Evolutionary conservation across 2,113 vertebrate genomes (phyloP).

Genomic region (Pedetes capensis): DNA sequence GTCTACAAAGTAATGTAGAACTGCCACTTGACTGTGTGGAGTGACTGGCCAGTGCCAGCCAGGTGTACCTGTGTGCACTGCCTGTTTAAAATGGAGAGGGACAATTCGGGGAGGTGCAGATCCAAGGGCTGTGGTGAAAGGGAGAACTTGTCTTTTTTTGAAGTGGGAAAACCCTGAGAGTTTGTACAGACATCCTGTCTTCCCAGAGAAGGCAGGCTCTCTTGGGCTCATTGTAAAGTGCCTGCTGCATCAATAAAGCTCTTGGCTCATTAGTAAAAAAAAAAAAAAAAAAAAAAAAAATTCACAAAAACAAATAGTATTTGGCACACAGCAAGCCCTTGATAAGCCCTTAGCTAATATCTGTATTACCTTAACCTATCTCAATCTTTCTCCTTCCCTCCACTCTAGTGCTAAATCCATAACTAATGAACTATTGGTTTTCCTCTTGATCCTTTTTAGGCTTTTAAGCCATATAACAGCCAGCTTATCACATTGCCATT

Average conservation of each 20-base stretch:
- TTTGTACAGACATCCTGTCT: constrained; percentile 36
- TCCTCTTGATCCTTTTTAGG: neutral
- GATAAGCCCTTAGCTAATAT: neutral
- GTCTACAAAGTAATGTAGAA: constrained; percentile 66
- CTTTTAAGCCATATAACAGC: neutral
- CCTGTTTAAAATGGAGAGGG: constrained; percentile 51
- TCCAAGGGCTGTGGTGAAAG: constrained; percentile 45
- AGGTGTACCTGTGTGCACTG: constrained; percentile 53
- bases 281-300: too few relatives aligned
- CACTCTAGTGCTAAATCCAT: neutral
- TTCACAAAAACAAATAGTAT: neutral
- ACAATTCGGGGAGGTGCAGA: constrained; percentile 24
- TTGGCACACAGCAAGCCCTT: neutral
- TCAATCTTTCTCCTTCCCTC: neutral
- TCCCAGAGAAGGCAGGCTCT: constrained; percentile 56
- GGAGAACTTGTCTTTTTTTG: constrained; percentile 30
- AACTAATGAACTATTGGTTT: neutral
- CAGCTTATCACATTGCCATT: neutral
- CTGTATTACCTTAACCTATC: neutral
- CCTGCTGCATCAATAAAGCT: constrained; percentile 93
- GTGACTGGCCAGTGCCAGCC: constrained; percentile 14
- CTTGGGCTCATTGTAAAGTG: constrained; percentile 87
- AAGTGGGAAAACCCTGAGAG: neutral
- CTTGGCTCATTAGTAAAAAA: constrained; percentile 82
- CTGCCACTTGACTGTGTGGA: constrained; percentile 17